Percentiles rank a stretch among this genome's conserved stretches.
Conservation (phyloP, 2,888 invertebrate species). For the Harpalus rubripes region DNA sequence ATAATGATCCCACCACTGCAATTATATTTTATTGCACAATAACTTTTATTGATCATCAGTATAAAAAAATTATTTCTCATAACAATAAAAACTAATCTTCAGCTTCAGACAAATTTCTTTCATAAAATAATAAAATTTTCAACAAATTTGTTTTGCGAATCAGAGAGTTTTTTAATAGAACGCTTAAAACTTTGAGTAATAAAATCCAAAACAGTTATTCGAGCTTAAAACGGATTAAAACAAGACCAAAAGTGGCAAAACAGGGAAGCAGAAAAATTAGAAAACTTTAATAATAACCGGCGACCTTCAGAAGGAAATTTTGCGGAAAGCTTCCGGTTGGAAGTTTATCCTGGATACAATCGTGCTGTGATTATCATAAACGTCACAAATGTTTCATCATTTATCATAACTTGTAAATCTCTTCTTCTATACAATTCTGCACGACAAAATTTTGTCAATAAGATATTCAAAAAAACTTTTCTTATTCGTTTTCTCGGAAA, state of each 20-base stretch:
- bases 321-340: slow-evolving; percentile 30
- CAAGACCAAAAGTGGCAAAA: slow-evolving; percentile 22
- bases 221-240: slow-evolving; percentile 47
- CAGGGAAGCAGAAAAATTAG: slow-evolving; percentile 59
- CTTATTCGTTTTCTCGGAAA: not conserved
- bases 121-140: slow-evolving; percentile 26
- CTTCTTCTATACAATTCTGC: not conserved
- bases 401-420: slow-evolving; percentile 36
- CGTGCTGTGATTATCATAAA: slow-evolving; percentile 34
- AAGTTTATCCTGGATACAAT: slow-evolving; percentile 40
- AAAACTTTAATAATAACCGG: slow-evolving; percentile 59
- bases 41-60: not conserved
- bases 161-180: slow-evolving; percentile 13
- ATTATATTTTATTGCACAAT: slow-evolving; percentile 1
- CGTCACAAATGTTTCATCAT: slow-evolving; percentile 24
- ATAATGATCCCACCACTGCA: not conserved
- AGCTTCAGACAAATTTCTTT: not conserved
- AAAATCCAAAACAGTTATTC: slow-evolving; percentile 41
- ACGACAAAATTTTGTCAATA: slow-evolving; percentile 9
- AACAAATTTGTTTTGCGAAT: not conserved
- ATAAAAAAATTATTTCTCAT: not conserved
- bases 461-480: not conserved
- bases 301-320: slow-evolving; percentile 16
- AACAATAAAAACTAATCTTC: not conserved
- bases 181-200: slow-evolving; percentile 48